phyloP scores from a whole-genome alignment of 2,888 invertebrate species.

The Epistrophe eligans region DNA sequence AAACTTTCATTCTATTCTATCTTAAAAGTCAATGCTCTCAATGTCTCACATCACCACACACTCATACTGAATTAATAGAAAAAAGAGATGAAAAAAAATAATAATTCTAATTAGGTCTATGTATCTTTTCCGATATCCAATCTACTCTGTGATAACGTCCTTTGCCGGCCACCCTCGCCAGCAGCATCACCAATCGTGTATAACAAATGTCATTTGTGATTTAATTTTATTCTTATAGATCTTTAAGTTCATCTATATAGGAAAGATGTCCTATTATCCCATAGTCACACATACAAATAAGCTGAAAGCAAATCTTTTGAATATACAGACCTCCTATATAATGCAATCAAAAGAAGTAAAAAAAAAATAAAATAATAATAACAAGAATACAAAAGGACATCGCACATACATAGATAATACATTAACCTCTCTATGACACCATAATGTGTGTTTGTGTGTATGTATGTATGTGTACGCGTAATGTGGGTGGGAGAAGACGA shows the following conservation, averaged over 20 bases:
- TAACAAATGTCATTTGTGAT: slow-evolving; percentile 44
- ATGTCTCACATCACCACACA: not conserved
- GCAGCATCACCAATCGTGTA: slow-evolving; percentile 1
- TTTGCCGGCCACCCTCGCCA: not conserved
- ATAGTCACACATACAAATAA: slow-evolving; percentile 18
- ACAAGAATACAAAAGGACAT: slow-evolving; percentile 53
- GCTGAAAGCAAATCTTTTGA: slow-evolving; percentile 17
- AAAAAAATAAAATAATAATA: slow-evolving; percentile 6
- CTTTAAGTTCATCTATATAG: not conserved
- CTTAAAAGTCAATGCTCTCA: not conserved
- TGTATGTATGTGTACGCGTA: not conserved
- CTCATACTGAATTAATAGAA: not conserved
- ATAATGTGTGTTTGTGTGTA: slow-evolving; percentile 9
- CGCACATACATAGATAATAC: slow-evolving; percentile 36
- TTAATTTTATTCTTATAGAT: slow-evolving; percentile 64
- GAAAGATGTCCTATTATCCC: slow-evolving; percentile 34
- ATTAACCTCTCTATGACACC: slow-evolving; percentile 42
- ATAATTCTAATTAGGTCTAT: slow-evolving; percentile 46
- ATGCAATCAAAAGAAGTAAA: slow-evolving; percentile 41
- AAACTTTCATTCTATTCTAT: not conserved
- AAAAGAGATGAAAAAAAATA: not conserved
- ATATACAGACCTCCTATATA: slow-evolving; percentile 9
- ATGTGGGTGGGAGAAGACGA: not conserved
- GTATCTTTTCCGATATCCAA: slow-evolving; percentile 28
- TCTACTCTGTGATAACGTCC: not conserved